Base-by-base conservation (phyloP, 2,113 vertebrate species). In the Tachuris rubrigastra region DNA sequence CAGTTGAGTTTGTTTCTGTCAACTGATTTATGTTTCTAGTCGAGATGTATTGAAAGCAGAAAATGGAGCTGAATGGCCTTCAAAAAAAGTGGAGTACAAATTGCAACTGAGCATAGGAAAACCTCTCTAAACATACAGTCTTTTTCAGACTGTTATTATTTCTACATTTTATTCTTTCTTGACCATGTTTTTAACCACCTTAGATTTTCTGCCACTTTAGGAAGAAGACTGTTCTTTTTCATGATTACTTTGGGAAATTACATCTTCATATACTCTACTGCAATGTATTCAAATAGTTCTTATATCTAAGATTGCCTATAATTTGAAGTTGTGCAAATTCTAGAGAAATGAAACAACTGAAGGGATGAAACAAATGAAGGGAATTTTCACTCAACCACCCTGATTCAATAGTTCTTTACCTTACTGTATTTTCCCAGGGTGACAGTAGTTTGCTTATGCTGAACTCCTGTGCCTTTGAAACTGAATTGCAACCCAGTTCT, bases 1-100 rank as follows among this genome's bases (percentile, higher is more conserved):
- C n/a, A 27, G 44, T 58, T 78, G 69, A 68, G 14, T 81, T 95
- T 95, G 42, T 89, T 87, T 95, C 86, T 82, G 62, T 96, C 89
- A 89, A 39, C 66, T 95, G 87, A 89, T 92, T 87, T 95, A 90
- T 92, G 41, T 82, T 84, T 67, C 69, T 41, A 72, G 71, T 91
- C 66, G 87, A 89, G 93, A 89, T 62, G 49, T 69, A 75, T 93
- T 89, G 85, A 91, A 89, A 91, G 49, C 49, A 73, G 69, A 89
- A 94, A 91, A 89, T 7, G 10, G 44, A 96, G 12, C 62, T 79
- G 81, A 79, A 60, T 31, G 42, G 74, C 46, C 71, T 90, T 82
- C 42, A 79, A 28, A 92, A 86, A 55, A 75, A 24, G 5, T 56
- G n/a, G 41, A 14, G 1, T 49, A 82, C n/a, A 87, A 74, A 82